Conservation (phyloP, 1,140 invertebrate genomes). For the Proales similis region DNA sequence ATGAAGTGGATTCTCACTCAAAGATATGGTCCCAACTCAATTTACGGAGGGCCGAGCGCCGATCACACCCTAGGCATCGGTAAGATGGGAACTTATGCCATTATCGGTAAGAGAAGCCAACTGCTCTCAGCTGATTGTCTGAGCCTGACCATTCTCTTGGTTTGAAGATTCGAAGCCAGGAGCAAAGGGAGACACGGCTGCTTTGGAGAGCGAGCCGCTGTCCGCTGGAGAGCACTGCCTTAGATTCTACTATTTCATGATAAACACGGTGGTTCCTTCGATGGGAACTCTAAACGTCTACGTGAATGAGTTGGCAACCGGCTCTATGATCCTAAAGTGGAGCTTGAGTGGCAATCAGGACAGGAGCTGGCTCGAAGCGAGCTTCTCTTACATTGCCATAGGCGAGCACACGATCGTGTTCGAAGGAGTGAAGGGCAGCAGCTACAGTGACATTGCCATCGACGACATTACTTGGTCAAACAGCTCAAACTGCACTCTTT, state of each 20-base stretch:
- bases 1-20: constrained; percentile 29
- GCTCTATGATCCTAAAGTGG: constrained; percentile 38
- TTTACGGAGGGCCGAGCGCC: not conserved
- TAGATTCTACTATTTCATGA: constrained; percentile 41
- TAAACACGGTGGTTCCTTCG: constrained; percentile 51
- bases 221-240: constrained; percentile 19
- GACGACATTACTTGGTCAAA: constrained; percentile 44
- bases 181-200: no score
- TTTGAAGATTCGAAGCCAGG: no score
- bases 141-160: no score
- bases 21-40: constrained; percentile 31
- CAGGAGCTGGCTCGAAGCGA: constrained; percentile 44
- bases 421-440: constrained; percentile 43
- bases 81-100: constrained; percentile 23
- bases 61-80: constrained; percentile 28
- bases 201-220: constrained; percentile 31
- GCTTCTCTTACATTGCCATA: constrained; percentile 39
- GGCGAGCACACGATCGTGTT: constrained; percentile 40
- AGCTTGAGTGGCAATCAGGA: constrained; percentile 42
- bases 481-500: constrained; percentile 15
- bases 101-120: constrained; percentile 14
- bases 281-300: constrained; percentile 45
- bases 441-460: constrained; percentile 45
- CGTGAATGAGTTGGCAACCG: not conserved
- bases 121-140: no score